These are phyloP conservation scores for Oryzias dopingdopingensis DNA, from an alignment of 2,797 vertebrate species.

Conservation along the genomic window DNA sequence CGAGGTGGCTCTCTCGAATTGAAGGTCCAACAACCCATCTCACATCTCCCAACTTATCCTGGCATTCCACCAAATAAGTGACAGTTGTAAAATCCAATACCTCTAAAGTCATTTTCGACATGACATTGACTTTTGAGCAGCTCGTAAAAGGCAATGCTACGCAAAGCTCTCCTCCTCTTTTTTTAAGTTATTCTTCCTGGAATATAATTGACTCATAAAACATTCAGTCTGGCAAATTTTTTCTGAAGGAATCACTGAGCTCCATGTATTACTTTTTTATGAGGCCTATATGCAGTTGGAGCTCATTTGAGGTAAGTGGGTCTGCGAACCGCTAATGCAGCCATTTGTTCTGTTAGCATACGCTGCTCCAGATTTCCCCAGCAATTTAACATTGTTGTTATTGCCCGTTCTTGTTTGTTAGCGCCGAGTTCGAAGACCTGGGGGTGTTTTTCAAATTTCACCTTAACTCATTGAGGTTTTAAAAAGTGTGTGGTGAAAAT, in stretches of 20 bases:
- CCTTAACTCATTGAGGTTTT: no score
- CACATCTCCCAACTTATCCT: constrained; percentile 28
- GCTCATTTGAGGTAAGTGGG: constrained; percentile 1
- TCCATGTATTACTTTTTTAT: neutral
- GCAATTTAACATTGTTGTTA: constrained; percentile 2
- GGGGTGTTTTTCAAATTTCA: neutral
- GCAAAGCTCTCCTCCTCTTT: no score
- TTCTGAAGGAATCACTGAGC: neutral
- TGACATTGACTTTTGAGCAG: constrained; percentile 42
- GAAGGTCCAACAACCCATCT: constrained; percentile 35
- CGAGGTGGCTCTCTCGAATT: constrained; percentile 41
- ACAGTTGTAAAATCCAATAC: constrained; percentile 49
- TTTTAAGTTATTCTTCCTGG: no score
- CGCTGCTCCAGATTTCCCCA: neutral
- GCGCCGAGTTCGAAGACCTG: neutral
- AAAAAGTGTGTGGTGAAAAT: no score
- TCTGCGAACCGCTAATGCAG: constrained; percentile 11
- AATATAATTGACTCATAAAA: neutral
- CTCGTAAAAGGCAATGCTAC: constrained; percentile 16
- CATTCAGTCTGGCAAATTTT: neutral
- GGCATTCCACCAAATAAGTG: constrained; percentile 38
- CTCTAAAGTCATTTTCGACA: constrained; percentile 32
- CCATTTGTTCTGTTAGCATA: constrained; percentile 8
- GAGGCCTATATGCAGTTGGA: constrained; percentile 4
- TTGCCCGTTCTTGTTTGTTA: constrained; percentile 6